Evolutionary conservation across 2,888 invertebrate species (phyloP).

Genomic region (Galerucella calmariensis): DNA sequence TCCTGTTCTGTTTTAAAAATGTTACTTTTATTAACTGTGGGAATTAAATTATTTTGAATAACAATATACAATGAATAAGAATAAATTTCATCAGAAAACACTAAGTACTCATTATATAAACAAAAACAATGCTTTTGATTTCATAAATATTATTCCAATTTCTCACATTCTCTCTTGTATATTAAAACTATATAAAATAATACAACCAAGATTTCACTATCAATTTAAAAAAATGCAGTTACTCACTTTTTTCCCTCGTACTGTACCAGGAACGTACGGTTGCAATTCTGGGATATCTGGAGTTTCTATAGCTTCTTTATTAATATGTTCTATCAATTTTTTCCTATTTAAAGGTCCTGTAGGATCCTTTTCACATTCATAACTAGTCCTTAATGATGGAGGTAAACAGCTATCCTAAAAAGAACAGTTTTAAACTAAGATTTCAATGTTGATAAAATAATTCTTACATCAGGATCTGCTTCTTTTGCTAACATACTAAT

Average conservation of each 20-base stretch:
- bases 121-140: not conserved
- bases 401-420: slow-evolving; percentile 95
- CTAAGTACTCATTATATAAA: not conserved
- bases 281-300: slow-evolving; percentile 97
- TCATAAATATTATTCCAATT: too few species aligned
- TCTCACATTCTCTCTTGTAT: too few species aligned
- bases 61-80: not conserved
- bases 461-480: slow-evolving; percentile 98
- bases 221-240: not conserved
- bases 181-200: not conserved
- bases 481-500: slow-evolving; percentile 97
- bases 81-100: not conserved
- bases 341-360: slow-evolving; percentile 97
- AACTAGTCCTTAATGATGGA: slow-evolving; percentile 93
- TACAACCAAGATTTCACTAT: not conserved
- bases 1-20: not conserved
- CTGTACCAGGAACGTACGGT: slow-evolving; percentile 90
- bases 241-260: slow-evolving; percentile 89
- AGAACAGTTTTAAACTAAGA: slow-evolving; percentile 42
- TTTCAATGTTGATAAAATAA: not conserved
- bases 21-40: too few species aligned
- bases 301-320: slow-evolving; percentile 97
- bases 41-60: not conserved
- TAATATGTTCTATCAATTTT: slow-evolving; percentile 94
- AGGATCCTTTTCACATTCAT: slow-evolving; percentile 94